These are phyloP conservation scores for Rhagoletis zephyria DNA, from an alignment of 1,140 invertebrate species.

Conservation along the genomic window DNA sequence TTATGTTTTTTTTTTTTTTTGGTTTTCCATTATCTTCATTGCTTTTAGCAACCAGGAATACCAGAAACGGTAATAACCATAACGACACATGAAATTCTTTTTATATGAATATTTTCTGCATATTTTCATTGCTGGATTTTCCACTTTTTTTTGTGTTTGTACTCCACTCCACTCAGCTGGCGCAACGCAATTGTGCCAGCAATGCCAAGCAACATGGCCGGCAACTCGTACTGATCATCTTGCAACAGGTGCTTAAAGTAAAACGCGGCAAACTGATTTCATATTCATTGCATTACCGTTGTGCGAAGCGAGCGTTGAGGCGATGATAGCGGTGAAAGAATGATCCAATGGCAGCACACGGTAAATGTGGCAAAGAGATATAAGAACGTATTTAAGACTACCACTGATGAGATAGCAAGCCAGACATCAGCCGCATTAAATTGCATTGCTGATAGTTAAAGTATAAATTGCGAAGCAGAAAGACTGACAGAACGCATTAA, in stretches of 20 bases:
- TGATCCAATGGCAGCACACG: neutral
- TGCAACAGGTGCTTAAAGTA: slow-evolving; percentile 6
- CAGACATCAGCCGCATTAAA: neutral
- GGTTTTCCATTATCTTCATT: neutral
- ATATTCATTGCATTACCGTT: slow-evolving; percentile 10
- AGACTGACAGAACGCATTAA: neutral
- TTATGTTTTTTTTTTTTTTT: neutral
- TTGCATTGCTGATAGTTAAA: neutral
- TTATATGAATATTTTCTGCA: slow-evolving; percentile 4
- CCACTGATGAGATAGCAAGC: too few relatives aligned
- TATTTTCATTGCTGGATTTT: neutral
- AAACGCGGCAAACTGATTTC: neutral
- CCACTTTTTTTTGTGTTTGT: neutral
- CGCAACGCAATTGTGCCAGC: neutral
- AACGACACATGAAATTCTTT: neutral
- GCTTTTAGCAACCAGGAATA: neutral
- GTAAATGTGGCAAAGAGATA: neutral
- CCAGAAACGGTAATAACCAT: neutral
- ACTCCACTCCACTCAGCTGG: neutral
- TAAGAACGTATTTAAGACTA: neutral
- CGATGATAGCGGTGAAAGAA: neutral
- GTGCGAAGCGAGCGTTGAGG: neutral
- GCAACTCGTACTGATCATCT: neutral
- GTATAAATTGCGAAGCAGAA: neutral
- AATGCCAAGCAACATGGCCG: neutral